Base-by-base conservation (phyloP, 2,888 invertebrate genomes). In the Neria commutata region DNA sequence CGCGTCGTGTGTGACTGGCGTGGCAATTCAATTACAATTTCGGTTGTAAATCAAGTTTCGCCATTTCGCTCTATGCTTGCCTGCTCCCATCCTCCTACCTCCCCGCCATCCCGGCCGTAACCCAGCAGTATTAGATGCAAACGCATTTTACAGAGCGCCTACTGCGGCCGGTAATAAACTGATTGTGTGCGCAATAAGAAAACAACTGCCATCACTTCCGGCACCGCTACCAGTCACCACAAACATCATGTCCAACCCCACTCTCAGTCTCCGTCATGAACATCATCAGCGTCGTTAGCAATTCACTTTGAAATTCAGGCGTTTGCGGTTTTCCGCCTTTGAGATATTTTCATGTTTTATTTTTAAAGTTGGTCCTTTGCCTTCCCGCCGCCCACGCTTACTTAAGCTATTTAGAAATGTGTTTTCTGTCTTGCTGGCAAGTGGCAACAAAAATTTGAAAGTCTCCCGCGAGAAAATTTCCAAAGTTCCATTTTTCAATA, bases 1-100 rank as follows among this genome's bases (percentile, higher is more conserved):
- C 21, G 14, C 14, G 17, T 34, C 14, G 34, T 14, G 53, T 14
- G 17, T 16, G 14, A n/a, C 26, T 34, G 17, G 34, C 19, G 53
- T 14, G 48, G 24, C 54, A 54, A 54, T 54, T 54, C 54, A 54
- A 54, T 54, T 54, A 48, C 54, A 48, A 54, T 54, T 54, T 48
- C 54, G 48, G 48, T 25, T 48, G 33, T 34, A 48, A 48, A 25
- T 54, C 48, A 48, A 47, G 37, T 17, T 54, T 37, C 48, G 48
- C 25, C 54, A 48, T 23, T 48, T 42, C 21, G 48, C 34, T 25
- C 3, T 6, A 42, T 2, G 42, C 21, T 42, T 19, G 17, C 6
- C 37, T 4, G n/a, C 37, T n/a, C 17, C 29, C 17, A 26, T 5
- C 29, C 50, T 8, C 21, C 19, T 34, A 3, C 21, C 34, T n/a